Conservation (phyloP, 2,113 vertebrate genomes). For the Grallaria varia region DNA sequence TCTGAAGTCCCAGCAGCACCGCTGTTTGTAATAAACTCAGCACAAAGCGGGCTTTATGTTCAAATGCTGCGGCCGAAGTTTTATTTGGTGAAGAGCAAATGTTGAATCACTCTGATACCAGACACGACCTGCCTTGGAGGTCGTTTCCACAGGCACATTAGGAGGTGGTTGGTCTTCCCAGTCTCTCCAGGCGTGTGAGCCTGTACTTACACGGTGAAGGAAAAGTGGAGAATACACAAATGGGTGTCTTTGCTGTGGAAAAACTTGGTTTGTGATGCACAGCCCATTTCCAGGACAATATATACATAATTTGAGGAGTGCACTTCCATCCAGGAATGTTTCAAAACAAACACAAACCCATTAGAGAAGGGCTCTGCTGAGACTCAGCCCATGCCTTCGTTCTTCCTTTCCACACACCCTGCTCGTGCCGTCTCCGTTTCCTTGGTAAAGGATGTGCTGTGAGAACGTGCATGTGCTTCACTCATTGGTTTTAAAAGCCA, state of each 20-base stretch:
- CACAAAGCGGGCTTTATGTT: not conserved
- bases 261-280: not conserved
- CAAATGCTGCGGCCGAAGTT: not conserved
- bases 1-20: not conserved
- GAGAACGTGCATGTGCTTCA: not conserved
- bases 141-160: not conserved
- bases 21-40: not conserved
- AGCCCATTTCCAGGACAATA: not conserved
- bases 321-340: not conserved
- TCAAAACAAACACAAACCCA: not conserved
- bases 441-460: not conserved
- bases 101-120: not conserved
- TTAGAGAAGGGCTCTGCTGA: not conserved
- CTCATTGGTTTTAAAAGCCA: not conserved
- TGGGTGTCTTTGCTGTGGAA: not conserved
- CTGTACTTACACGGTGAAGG: rapidly evolving
- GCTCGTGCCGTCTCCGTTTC: not conserved
- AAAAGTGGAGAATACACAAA: not conserved
- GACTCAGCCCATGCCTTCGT: not conserved
- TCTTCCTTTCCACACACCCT: not conserved
- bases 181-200: not conserved
- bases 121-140: not conserved
- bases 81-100: not conserved
- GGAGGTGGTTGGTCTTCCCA: not conserved
- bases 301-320: rapidly evolving